Base-by-base conservation (phyloP, 2,888 invertebrate species). In the Hololepta plana region DNA sequence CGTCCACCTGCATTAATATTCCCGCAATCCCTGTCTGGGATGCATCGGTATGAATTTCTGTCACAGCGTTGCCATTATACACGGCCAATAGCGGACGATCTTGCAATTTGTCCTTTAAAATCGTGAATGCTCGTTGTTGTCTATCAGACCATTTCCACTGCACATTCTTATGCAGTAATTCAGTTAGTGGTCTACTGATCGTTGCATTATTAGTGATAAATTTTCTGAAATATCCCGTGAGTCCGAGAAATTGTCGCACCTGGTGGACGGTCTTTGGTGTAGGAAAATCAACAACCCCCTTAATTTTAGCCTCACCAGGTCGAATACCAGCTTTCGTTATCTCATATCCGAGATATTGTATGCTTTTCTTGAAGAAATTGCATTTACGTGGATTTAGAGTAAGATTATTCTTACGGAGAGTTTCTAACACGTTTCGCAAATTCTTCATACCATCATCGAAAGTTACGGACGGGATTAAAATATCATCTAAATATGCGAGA, bases 241-340 rank as follows among this genome's bases (percentile, higher is more conserved):
- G 30, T 0, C 45, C 44, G 2, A 46, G 11, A 33, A 49, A 48
- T 21, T 43, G 41, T 10, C 43, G 34, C 2, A 45, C 29, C 12
- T 36, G 32, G 11, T 42, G 39, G 1, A 37, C 27, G 29, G 39
- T 41, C 25, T 19, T 25, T 4, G 47, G 45, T 12, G 13, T 25
- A 10, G n/a, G 37, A 20, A 39, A 42, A n/a, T 41, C 23, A 14
- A 27, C 4, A 1, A 49, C 38, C 2, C 41, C 36, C 4, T 28
- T 23, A 1, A 41, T 31, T 29, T 43, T 43, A 4, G 25, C 24
- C 2, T 26, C 21, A 13, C 42, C 40, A 2, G 45, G 44, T 10
- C 9, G 17, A 5, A 26, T 10, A 10, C 11, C 21, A 4, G 9
- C 26, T 16, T 23, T 5, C 6, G 9, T 20, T 6, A 23, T 26